A percentile compares a stretch with the other conserved stretches of the same genome.
These are phyloP conservation scores for Synanthedon andrenaeformis DNA, from an alignment of 2,888 invertebrate species.

Conservation along the genomic window DNA sequence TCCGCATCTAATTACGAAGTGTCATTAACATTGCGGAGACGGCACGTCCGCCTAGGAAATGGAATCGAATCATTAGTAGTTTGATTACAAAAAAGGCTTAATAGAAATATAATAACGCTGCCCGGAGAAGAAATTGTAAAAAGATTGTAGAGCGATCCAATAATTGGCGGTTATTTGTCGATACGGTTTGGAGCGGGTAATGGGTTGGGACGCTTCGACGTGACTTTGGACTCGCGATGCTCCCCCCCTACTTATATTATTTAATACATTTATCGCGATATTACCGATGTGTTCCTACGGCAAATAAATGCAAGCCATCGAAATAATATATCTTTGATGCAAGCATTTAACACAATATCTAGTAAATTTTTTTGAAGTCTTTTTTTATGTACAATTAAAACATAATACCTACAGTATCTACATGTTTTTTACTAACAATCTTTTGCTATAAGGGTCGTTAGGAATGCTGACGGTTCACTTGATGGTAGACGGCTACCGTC, in stretches of 20 bases:
- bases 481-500: too few species aligned
- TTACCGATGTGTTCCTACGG: constrained; percentile 21
- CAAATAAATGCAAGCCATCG: not conserved
- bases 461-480: too few species aligned
- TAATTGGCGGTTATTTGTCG: constrained; percentile 70
- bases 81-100: constrained; percentile 72
- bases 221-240: constrained; percentile 37
- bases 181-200: constrained; percentile 69
- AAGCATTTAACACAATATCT: too few species aligned
- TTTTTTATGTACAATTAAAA: too few species aligned
- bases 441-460: too few species aligned
- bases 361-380: too few species aligned
- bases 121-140: constrained; percentile 69
- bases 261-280: constrained; percentile 24
- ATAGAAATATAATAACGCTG: constrained; percentile 70
- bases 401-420: too few species aligned
- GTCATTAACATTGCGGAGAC: constrained; percentile 66
- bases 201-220: constrained; percentile 62
- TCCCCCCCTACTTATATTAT: constrained; percentile 11
- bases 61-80: constrained; percentile 71
- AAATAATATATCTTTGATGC: too few species aligned
- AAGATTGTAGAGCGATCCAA: constrained; percentile 70
- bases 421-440: too few species aligned
- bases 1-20: constrained; percentile 69
- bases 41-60: constrained; percentile 70